Base-by-base conservation (phyloP, 2,797 vertebrate genomes). In the Acestrorhynchus altus region DNA sequence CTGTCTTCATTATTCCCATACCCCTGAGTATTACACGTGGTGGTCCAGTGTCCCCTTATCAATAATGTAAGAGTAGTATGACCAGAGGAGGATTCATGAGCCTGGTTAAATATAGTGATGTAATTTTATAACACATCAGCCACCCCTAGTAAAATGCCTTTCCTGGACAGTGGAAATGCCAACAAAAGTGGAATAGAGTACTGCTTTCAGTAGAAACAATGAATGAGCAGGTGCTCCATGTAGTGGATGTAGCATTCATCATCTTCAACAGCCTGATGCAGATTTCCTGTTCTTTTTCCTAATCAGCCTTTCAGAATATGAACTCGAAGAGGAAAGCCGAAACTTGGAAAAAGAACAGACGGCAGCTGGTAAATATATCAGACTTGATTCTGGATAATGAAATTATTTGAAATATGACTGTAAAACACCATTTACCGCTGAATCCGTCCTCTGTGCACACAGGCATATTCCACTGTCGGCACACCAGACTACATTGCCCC, bases 251-350 rank as follows among this genome's bases (percentile, higher is more conserved):
- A 65, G n/a, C 54, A 57, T 57, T 57, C 12, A 56, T 22, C n/a
- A 24, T 26, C 22, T 12, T 20, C 52, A 39, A 39, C 39, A 39
- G 8, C 39, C 39, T 39, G 39, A 39, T n/a, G n/a, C n/a, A n/a
- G n/a, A n/a, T n/a, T n/a, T n/a, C n/a, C n/a, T 16, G 11, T 1
- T 73, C 4, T 74, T 4, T 61, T 79, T 47, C 26, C 26, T 59
- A 83, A 9, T 78, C 18, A 99, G 98, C 98, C 12, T 99, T 99
- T 91, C 97, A 99, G 90, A 98, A 98, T 77, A 99, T 99, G 98
- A 99, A 99, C 86, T 99, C 98, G 0, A 99, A 99, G 89, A 95
- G 98, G 88, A 99, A 99, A 95, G 98, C 98, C 83, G 98, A 99
- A 85, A 99, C 98, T 0, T 99, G 98, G 98, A 99, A 99, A 90